Conservation (phyloP, 2,888 invertebrate species). For the Watsonalla binaria region DNA sequence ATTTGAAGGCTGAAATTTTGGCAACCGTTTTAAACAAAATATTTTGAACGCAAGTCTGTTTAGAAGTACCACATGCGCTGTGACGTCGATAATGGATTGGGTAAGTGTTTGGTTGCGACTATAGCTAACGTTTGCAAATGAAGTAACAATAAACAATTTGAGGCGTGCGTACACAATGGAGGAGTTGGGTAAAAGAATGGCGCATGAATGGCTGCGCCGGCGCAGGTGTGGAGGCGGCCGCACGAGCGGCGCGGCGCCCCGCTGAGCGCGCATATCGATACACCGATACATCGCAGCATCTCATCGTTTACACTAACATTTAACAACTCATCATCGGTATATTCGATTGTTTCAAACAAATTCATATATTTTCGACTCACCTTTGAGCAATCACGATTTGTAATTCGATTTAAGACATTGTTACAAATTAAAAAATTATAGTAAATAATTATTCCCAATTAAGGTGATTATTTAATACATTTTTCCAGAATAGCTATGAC, state of each 20-base stretch:
- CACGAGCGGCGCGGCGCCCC: conserved; percentile 11
- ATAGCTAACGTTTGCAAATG: neutral
- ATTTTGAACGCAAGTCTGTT: no score
- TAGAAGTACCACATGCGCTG: no score
- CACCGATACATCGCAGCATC: neutral
- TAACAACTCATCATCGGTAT: conserved; percentile 4
- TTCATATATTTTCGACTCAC: conserved; percentile 19
- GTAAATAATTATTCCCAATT: no score
- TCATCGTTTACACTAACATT: neutral
- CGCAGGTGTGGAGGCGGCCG: conserved; percentile 8
- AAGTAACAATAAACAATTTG: conserved; percentile 5
- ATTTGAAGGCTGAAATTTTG: no score
- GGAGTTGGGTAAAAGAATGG: conserved; percentile 4
- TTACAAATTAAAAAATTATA: neutral
- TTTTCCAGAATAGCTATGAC: no score
- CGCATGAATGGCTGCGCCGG: conserved; percentile 4
- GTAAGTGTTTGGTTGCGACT: neutral
- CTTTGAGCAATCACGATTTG: conserved; percentile 13
- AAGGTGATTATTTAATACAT: no score
- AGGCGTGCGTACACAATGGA: conserved; percentile 12
- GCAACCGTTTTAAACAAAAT: no score
- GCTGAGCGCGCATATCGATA: conserved; percentile 5
- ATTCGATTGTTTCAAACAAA: conserved; percentile 17
- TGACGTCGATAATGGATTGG: no score
- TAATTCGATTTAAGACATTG: neutral